Percentiles rank a stretch among this genome's conserved stretches.
These are phyloP conservation scores for Brachyhypopomus gauderio DNA, from an alignment of 2,113 vertebrate genomes.

Conservation along the genomic window DNA sequence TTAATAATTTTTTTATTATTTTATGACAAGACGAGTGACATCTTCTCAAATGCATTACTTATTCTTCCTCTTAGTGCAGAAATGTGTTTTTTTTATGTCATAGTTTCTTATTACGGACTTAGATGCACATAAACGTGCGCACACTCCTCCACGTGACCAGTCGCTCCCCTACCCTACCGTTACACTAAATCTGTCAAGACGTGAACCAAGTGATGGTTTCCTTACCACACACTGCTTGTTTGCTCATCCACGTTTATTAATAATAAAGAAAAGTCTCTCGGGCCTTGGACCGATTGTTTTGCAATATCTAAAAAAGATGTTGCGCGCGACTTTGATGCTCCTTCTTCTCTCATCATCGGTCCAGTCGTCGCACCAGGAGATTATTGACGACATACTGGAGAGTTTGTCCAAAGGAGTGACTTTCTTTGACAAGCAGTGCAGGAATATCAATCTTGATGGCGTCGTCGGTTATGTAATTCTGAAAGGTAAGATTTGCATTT, in stretches of 20 bases:
- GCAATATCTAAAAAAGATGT: conserved; percentile 56
- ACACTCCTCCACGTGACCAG: too few relatives aligned
- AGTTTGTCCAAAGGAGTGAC: conserved; percentile 71
- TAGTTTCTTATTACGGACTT: too few relatives aligned
- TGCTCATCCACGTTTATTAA: not conserved
- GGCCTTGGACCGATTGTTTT: not conserved
- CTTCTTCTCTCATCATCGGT: conserved; percentile 53
- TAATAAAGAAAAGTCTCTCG: not conserved
- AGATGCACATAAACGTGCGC: too few relatives aligned
- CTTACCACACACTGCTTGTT: not conserved
- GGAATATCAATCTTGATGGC: conserved; percentile 81
- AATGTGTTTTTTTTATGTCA: too few relatives aligned
- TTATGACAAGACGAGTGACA: too few relatives aligned
- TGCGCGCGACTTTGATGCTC: conserved; percentile 50
- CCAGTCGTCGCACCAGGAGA: conserved; percentile 62
- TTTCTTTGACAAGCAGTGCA: conserved; percentile 77
- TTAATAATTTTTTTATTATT: too few relatives aligned
- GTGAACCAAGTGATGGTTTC: conserved; percentile 28
- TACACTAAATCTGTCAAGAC: not conserved
- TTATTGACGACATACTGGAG: conserved; percentile 72
- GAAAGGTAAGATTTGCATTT: conserved; percentile 71
- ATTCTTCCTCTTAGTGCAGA: too few relatives aligned
- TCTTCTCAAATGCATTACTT: too few relatives aligned
- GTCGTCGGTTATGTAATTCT: conserved; percentile 79
- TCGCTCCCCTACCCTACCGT: too few relatives aligned